Percentiles rank a stretch among this genome's conserved stretches.
phyloP scores from a whole-genome alignment of 2,888 invertebrate species.

The Adelphocoris suturalis region DNA sequence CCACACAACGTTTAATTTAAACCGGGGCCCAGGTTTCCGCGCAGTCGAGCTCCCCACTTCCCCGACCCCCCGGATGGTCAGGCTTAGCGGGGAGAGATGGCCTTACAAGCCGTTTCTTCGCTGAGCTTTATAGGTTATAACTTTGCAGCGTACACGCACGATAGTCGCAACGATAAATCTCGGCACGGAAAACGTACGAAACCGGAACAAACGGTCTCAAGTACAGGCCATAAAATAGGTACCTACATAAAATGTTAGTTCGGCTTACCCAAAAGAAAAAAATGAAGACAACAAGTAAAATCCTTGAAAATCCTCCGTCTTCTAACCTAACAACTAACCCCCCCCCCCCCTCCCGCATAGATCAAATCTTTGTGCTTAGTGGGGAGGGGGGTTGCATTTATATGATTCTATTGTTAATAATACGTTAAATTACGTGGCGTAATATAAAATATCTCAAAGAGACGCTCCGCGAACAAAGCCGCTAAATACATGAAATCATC shows the following conservation, averaged over 20 bases:
- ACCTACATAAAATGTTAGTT: background rate
- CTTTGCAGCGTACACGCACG: background rate
- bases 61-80: background rate
- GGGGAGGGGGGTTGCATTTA: no score
- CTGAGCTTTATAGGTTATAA: conserved; percentile 37
- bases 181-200: background rate
- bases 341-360: no score
- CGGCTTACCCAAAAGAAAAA: background rate
- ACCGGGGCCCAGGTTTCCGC: conserved; percentile 53
- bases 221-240: background rate
- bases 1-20: conserved; percentile 67
- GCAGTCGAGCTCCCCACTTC: background rate
- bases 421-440: no score
- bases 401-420: no score
- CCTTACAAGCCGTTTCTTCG: conserved; percentile 28
- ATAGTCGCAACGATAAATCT: conserved; percentile 27
- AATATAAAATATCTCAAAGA: no score
- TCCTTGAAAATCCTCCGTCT: no score
- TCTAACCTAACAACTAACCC: no score
- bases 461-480: no score
- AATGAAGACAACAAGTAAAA: no score
- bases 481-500: no score
- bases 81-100: conserved; percentile 29
- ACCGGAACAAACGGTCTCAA: background rate
- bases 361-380: no score